A percentile compares a stretch with the other conserved stretches of the same genome.
Evolutionary conservation across 2,113 vertebrate species (phyloP).

Genomic region (Petroica traversi): DNA sequence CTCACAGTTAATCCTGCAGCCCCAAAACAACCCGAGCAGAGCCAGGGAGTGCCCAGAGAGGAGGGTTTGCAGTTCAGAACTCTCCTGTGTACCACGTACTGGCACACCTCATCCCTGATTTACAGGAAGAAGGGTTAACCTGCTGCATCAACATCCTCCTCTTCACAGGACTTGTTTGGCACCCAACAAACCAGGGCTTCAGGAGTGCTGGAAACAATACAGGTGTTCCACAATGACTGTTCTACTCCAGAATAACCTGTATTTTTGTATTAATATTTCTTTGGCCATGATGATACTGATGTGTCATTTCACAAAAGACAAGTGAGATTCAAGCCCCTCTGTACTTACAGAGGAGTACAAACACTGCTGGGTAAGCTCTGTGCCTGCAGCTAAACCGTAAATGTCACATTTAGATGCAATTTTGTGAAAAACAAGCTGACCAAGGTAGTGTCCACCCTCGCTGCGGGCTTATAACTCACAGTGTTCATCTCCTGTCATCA

Average conservation of each 20-base stretch:
- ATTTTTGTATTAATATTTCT: not conserved
- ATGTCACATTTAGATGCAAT: not conserved
- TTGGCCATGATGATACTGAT: not conserved
- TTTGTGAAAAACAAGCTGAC: not conserved
- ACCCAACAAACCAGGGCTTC: not conserved
- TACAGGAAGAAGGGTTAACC: not conserved
- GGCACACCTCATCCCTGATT: not conserved
- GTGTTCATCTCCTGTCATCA: not conserved
- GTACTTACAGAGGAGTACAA: not conserved
- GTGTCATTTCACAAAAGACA: not conserved
- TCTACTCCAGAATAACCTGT: not conserved
- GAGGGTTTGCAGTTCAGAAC: not conserved
- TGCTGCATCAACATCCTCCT: not conserved
- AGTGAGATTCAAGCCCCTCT: not conserved
- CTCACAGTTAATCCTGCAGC: not conserved
- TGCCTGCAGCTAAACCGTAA: not conserved
- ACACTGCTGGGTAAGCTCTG: not conserved
- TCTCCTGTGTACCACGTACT: not conserved
- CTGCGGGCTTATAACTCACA: not conserved
- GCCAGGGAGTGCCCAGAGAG: not conserved
- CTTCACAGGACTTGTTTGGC: not conserved
- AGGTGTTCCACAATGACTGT: not conserved
- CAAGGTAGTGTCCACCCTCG: not conserved
- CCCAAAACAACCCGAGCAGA: not conserved
- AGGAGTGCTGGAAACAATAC: not conserved